Conservation (phyloP, 2,113 vertebrate genomes). For the Carlito syrichta region DNA sequence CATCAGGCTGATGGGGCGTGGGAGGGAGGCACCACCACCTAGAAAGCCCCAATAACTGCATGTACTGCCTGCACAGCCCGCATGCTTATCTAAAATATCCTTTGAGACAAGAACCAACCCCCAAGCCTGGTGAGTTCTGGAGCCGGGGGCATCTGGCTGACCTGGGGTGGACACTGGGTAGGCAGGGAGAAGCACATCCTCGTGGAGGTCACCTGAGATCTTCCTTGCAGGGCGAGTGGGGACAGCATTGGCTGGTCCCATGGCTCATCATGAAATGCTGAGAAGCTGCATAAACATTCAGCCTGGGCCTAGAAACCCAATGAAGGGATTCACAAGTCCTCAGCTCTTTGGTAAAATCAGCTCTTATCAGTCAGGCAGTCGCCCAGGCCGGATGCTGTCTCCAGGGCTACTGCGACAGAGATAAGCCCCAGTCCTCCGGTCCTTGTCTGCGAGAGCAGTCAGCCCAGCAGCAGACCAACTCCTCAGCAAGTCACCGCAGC, state of each 20-base stretch:
- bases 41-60: background rate
- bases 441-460: background rate
- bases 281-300: background rate
- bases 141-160: background rate
- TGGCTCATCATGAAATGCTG: background rate
- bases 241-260: background rate
- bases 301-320: background rate
- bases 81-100: background rate
- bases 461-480: background rate
- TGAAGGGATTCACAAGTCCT: background rate
- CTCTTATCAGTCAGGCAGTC: background rate
- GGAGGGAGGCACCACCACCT: background rate
- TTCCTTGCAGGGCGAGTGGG: rapidly evolving
- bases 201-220: background rate
- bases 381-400: background rate
- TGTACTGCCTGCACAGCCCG: background rate
- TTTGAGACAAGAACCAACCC: background rate
- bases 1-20: background rate
- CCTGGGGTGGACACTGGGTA: background rate
- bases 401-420: background rate
- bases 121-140: background rate
- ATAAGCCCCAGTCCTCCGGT: background rate
- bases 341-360: background rate
- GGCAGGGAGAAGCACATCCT: background rate
- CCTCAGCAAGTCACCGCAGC: background rate